Evolutionary conservation across 2,888 invertebrate species (phyloP).

Genomic region (Drosophila silvestris): DNA sequence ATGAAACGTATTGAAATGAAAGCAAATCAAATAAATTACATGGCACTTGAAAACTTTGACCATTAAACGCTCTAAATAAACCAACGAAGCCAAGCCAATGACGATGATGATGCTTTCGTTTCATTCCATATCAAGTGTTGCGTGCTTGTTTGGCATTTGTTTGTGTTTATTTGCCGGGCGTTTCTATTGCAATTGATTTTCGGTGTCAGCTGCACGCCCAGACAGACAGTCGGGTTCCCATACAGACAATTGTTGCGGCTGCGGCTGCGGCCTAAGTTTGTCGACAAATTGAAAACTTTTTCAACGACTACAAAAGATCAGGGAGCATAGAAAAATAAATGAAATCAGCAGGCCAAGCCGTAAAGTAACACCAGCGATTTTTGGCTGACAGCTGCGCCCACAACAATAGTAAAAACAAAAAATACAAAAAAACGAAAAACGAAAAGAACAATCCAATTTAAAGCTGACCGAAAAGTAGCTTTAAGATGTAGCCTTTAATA

Average conservation of each 20-base stretch:
- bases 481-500: conserved; percentile 31
- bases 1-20: conserved; percentile 24
- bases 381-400: conserved; percentile 46
- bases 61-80: conserved; percentile 73
- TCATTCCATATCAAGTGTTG: conserved; percentile 20
- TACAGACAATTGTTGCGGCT: conserved; percentile 71
- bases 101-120: conserved; percentile 25
- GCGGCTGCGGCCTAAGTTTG: conserved; percentile 71
- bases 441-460: conserved; percentile 31
- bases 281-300: conserved; percentile 79
- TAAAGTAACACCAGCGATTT: conserved; percentile 41
- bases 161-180: conserved; percentile 55
- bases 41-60: conserved; percentile 54
- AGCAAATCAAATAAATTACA: conserved; percentile 75
- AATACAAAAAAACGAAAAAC: conserved; percentile 16
- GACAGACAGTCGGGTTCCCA: conserved; percentile 18
- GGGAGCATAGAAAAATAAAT: conserved; percentile 26
- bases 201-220: conserved; percentile 72
- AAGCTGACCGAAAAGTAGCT: conserved; percentile 22
- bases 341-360: conserved; percentile 25
- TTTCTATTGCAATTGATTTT: conserved; percentile 81
- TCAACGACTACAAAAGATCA: conserved; percentile 37
- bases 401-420: conserved; percentile 3
- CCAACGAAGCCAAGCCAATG: conserved; percentile 55
- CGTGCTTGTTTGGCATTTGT: conserved; percentile 36